Base-by-base conservation (phyloP, 1,140 invertebrate species). In the Drosophila pseudoananassae region DNA sequence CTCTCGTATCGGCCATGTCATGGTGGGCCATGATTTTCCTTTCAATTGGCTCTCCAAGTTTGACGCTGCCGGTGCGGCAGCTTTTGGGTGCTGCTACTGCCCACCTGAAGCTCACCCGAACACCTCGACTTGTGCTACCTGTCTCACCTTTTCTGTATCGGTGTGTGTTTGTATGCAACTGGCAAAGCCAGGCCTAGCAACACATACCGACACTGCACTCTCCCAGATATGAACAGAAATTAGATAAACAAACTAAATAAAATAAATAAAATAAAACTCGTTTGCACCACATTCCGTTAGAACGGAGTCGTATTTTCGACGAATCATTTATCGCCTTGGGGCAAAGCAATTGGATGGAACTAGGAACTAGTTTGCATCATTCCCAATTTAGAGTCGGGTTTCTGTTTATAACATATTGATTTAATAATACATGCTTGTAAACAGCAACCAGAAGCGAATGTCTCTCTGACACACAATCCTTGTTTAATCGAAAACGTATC, bases 201-300 rank as follows among this genome's bases (percentile, higher is more conserved):
- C 53, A 17, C 43, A 17, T 3, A 20, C 20, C 2, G 20, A 20
- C 20, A 43, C 38, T 43, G 5, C n/a, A 12, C 33, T 36, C 25
- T 27, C 25, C 4, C 33, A 17, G n/a, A 4, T 43, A 43, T 3
- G 7, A 17, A 20, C 7, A 47, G 43, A 59, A 69, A 68, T 40
- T 23, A 50, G 47, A 66, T 63, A 68, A 73, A 49, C 55, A 78
- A 80, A 84, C 43, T 46, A 55, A 66, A 47, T 51, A 76, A 80
- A 83, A 14, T 3, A 6, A 15, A 15, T n/a, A 45, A 45, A 14
- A 1, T 3, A 20, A 20, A 46, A 46, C 80, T 66, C 36, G 73
- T 85, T 80, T 73, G 56, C 46, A 51, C 63, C 52, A 69, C 60
- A 82, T 83, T 75, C 60, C 74, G 50, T 61, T 63, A 75, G 46